Percentiles rank a stretch among this genome's conserved stretches.
These are phyloP conservation scores for Cossypha dichroa DNA, from an alignment of 2,797 vertebrate species.

Conservation along the genomic window DNA sequence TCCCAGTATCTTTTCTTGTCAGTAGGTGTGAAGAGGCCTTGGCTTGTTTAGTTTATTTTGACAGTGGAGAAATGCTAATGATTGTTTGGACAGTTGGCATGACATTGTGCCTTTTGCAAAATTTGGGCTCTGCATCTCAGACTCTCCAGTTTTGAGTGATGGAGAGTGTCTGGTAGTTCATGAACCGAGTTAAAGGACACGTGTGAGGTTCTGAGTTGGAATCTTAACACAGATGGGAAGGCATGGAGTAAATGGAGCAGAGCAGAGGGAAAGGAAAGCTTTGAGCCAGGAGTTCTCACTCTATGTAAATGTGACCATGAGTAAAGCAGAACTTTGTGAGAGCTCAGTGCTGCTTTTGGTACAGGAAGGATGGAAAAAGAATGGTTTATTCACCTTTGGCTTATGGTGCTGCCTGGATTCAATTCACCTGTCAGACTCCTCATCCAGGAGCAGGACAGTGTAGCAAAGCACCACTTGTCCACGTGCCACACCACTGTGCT, in stretches of 20 bases:
- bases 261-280: background rate
- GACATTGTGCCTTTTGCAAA: background rate
- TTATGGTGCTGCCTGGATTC: background rate
- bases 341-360: background rate
- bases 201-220: accelerated
- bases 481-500: accelerated
- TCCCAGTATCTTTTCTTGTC: background rate
- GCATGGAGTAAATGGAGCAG: accelerated
- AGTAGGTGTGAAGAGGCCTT: background rate
- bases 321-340: background rate
- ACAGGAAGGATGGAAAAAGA: background rate
- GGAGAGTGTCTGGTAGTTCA: background rate
- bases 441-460: background rate
- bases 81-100: background rate
- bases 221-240: no score
- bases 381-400: background rate
- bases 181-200: background rate
- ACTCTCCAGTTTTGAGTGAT: background rate
- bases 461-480: background rate
- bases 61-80: background rate
- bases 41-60: background rate
- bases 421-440: background rate
- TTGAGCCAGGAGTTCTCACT: background rate
- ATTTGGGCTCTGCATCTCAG: background rate
- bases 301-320: accelerated